Conservation (phyloP, 2,888 invertebrate species). For the Hipparchia sbordonii region DNA sequence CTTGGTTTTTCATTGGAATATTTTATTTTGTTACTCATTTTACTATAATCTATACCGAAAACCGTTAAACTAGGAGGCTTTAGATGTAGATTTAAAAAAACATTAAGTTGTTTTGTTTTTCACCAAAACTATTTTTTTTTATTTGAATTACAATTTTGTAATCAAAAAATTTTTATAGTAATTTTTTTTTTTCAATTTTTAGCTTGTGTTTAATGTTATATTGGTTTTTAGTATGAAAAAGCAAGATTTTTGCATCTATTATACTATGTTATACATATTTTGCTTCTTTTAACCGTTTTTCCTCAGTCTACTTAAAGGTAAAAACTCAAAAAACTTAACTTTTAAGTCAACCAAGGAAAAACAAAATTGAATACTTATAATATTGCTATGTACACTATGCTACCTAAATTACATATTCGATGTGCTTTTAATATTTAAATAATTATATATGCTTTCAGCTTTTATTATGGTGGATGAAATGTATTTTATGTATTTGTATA, state of each 20-base stretch:
- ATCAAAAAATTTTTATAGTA: background rate
- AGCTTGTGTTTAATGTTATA: background rate
- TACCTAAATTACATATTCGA: conserved; percentile 12
- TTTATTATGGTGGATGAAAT: conserved; percentile 8
- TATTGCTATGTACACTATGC: background rate
- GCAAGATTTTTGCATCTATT: conserved; percentile 28
- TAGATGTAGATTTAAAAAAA: conserved; percentile 35
- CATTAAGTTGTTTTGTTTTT: conserved; percentile 9
- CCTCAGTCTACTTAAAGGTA: too few relatives aligned
- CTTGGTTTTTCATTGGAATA: conserved; percentile 9
- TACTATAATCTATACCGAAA: conserved; percentile 3
- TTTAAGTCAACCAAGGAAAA: too few relatives aligned
- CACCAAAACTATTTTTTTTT: background rate
- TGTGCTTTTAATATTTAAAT: background rate
- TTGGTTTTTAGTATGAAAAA: conserved; percentile 32
- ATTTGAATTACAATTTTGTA: too few relatives aligned
- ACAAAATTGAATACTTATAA: background rate
- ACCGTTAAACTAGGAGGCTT: background rate
- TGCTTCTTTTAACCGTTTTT: background rate
- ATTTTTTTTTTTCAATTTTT: background rate
- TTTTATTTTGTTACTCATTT: background rate
- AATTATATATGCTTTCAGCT: conserved; percentile 25
- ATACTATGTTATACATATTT: conserved; percentile 2
- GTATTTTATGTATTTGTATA: background rate
- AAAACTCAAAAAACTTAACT: too few relatives aligned